Percentiles rank a stretch among this genome's conserved stretches.
phyloP scores from a whole-genome alignment of 1,140 invertebrate genomes.

The Drosophila melanica region DNA sequence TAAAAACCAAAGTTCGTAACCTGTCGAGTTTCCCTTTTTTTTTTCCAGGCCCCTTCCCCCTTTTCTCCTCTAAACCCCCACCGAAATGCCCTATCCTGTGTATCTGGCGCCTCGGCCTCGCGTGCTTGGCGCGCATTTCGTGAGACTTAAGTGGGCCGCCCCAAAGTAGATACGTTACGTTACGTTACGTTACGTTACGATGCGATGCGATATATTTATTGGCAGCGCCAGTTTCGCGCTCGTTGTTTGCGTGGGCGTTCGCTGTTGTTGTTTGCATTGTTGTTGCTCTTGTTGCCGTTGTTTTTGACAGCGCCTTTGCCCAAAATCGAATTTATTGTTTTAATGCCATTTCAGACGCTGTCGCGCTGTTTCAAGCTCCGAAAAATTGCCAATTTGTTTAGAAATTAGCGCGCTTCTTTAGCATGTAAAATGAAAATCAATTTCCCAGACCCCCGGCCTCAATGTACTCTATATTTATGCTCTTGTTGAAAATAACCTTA shows the following conservation, averaged over 20 bases:
- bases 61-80: neutral
- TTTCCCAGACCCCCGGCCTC: conserved; percentile 30
- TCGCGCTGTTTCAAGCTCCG: conserved; percentile 48
- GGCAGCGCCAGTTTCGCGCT: conserved; percentile 49
- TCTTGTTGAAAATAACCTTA: neutral
- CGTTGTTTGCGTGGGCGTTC: conserved; percentile 34
- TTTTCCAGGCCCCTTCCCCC: no score
- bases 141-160: conserved; percentile 74
- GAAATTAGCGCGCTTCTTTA: conserved; percentile 77
- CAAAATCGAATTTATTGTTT: conserved; percentile 81
- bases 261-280: conserved; percentile 25
- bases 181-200: conserved; percentile 19
- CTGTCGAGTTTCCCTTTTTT: conserved; percentile 30
- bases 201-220: conserved; percentile 67
- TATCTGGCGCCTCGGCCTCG: conserved; percentile 40
- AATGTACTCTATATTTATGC: neutral
- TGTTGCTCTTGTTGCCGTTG: conserved; percentile 38
- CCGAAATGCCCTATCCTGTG: conserved; percentile 1
- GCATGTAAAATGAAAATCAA: conserved; percentile 78
- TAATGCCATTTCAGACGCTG: conserved; percentile 77
- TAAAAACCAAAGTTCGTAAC: conserved; percentile 10
- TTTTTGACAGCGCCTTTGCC: conserved; percentile 46
- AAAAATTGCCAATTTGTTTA: conserved; percentile 78
- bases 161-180: conserved; percentile 48
- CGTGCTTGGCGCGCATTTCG: conserved; percentile 74